phyloP scores from a whole-genome alignment of 2,797 vertebrate species.

The Capromys pilorides region DNA sequence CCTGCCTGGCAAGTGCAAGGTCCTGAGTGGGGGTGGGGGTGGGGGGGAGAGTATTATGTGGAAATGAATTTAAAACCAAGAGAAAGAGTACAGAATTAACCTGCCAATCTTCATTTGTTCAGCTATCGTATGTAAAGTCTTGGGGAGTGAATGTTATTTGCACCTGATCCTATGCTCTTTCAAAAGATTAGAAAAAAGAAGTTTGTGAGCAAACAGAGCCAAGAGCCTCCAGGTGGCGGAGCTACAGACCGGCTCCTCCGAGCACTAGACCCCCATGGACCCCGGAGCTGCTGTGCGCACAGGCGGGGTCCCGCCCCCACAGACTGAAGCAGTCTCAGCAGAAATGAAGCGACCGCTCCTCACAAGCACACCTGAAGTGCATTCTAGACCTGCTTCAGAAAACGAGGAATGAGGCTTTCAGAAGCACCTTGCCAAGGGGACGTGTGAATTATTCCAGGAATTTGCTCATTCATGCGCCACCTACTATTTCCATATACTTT shows the following conservation, averaged over 20 bases:
- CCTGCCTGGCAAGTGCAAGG: too few species aligned
- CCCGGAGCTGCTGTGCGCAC: slow-evolving; percentile 45
- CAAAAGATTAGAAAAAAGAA: not conserved
- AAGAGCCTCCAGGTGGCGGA: slow-evolving; percentile 6
- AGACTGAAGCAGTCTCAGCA: slow-evolving; percentile 59
- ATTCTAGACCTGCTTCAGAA: slow-evolving; percentile 57
- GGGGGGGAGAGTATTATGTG: not conserved
- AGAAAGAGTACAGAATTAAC: slow-evolving; percentile 18
- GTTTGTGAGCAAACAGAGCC: slow-evolving; percentile 50
- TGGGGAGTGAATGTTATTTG: slow-evolving; percentile 45
- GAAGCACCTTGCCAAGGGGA: slow-evolving; percentile 68
- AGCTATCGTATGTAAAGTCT: slow-evolving; percentile 7
- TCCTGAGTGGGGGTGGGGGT: too few species aligned
- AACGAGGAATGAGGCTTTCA: slow-evolving; percentile 49
- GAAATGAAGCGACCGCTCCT: slow-evolving; percentile 39
- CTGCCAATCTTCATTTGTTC: slow-evolving; percentile 4
- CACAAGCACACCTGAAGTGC: slow-evolving; percentile 61
- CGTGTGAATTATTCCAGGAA: slow-evolving; percentile 75
- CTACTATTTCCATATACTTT: slow-evolving; percentile 59
- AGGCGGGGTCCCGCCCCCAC: slow-evolving; percentile 45
- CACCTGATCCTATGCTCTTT: slow-evolving; percentile 46
- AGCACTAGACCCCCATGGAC: too few species aligned
- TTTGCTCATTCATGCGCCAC: slow-evolving; percentile 77
- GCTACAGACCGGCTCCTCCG: too few species aligned
- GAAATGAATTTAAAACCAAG: slow-evolving; percentile 26